These are phyloP conservation scores for Spisula solida DNA, from an alignment of 2,888 invertebrate genomes.

Conservation along the genomic window DNA sequence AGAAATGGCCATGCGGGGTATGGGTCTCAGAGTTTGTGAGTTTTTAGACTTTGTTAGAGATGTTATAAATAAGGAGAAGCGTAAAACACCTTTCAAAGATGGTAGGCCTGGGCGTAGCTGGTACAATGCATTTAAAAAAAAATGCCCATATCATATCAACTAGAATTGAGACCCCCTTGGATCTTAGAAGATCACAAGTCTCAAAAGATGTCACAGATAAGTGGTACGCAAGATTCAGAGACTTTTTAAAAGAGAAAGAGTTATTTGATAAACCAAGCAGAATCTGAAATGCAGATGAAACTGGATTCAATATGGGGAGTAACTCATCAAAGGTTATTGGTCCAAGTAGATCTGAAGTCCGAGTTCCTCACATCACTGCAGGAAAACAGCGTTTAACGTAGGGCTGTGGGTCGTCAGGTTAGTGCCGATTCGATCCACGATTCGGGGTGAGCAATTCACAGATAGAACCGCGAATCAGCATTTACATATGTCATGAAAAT, in stretches of 20 bases:
- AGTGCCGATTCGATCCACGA: no score
- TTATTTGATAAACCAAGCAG: constrained; percentile 29
- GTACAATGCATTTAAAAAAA: constrained; percentile 13
- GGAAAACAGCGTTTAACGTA: constrained; percentile 48
- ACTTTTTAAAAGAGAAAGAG: constrained; percentile 27
- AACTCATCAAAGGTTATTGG: constrained; percentile 43
- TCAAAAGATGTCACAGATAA: constrained; percentile 14
- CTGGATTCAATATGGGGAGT: constrained; percentile 44
- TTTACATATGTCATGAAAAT: no score
- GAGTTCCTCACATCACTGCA: constrained; percentile 43
- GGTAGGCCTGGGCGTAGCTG: constrained; percentile 42
- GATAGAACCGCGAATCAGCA: no score
- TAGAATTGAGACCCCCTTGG: constrained; percentile 32
- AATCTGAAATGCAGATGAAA: constrained; percentile 52
- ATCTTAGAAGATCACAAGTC: constrained; percentile 44
- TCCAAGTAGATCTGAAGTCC: constrained; percentile 29
- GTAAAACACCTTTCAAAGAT: constrained; percentile 42
- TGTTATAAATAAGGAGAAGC: constrained; percentile 33
- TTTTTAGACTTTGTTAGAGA: constrained; percentile 34
- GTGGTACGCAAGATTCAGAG: constrained; percentile 36
- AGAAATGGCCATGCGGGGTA: no score
- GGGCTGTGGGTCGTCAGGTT: no score
- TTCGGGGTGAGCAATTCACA: no score
- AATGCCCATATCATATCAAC: not conserved
- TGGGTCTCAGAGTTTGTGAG: no score